These are phyloP conservation scores for Pomatorhinus ruficollis DNA, from an alignment of 2,113 vertebrate genomes.

Conservation along the genomic window DNA sequence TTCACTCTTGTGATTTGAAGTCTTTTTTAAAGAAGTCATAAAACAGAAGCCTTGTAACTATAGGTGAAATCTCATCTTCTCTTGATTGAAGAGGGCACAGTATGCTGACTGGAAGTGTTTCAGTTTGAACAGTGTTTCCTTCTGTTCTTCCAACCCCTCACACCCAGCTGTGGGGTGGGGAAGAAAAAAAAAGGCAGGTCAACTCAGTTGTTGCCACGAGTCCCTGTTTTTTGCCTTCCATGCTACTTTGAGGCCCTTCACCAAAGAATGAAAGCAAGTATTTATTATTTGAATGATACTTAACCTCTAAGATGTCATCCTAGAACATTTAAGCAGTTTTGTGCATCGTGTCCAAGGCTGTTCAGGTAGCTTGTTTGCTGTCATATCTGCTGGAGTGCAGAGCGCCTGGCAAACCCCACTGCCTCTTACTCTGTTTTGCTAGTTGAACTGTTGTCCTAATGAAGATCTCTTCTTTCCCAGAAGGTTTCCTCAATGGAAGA, in stretches of 20 bases:
- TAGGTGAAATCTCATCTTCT: background rate
- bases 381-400: background rate
- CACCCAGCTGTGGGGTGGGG: background rate
- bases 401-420: background rate
- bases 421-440: accelerated
- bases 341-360: background rate
- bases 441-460: background rate
- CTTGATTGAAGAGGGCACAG: background rate
- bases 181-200: accelerated
- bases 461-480: background rate
- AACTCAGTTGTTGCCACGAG: background rate
- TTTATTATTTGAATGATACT: background rate
- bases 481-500: background rate
- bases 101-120: background rate
- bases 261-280: background rate
- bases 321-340: background rate
- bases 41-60: background rate
- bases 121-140: background rate
- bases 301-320: background rate
- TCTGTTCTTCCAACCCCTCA: background rate
- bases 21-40: background rate
- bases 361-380: background rate
- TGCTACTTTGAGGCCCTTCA: background rate
- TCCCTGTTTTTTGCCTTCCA: accelerated
- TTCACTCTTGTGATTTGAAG: background rate